These are phyloP conservation scores for Poecilia picta DNA, from an alignment of 2,797 vertebrate genomes.

Conservation along the genomic window DNA sequence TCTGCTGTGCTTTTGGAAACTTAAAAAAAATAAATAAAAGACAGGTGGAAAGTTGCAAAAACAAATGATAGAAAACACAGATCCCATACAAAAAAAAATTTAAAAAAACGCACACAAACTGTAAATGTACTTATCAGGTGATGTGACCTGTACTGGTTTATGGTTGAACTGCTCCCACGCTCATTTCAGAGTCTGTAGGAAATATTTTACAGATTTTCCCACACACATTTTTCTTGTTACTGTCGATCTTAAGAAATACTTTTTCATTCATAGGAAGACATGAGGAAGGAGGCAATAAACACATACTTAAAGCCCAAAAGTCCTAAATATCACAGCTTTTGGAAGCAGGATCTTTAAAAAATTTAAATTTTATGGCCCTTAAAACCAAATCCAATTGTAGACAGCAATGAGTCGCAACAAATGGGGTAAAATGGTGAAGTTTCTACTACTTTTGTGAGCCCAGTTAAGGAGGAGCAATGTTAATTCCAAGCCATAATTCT, in stretches of 20 bases:
- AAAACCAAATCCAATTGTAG: neutral
- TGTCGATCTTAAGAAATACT: conserved; percentile 25
- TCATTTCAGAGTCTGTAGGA: neutral
- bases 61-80: neutral
- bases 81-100: neutral
- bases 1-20: neutral
- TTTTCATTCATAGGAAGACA: conserved; percentile 33
- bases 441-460: neutral
- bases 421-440: neutral
- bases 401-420: neutral
- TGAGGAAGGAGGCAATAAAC: conserved; percentile 51
- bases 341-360: conserved; percentile 10
- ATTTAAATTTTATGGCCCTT: neutral
- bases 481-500: neutral
- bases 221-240: conserved; percentile 23
- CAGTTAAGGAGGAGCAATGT: neutral
- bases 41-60: conserved; percentile 16
- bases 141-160: neutral
- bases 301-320: conserved; percentile 48
- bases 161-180: neutral
- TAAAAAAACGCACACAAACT: neutral
- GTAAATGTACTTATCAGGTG: neutral
- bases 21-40: neutral
- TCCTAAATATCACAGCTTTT: conserved; percentile 38
- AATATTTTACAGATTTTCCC: conserved; percentile 6